Evolutionary conservation across 2,113 vertebrate genomes (phyloP).

Genomic region (Crotalus tigris): DNA sequence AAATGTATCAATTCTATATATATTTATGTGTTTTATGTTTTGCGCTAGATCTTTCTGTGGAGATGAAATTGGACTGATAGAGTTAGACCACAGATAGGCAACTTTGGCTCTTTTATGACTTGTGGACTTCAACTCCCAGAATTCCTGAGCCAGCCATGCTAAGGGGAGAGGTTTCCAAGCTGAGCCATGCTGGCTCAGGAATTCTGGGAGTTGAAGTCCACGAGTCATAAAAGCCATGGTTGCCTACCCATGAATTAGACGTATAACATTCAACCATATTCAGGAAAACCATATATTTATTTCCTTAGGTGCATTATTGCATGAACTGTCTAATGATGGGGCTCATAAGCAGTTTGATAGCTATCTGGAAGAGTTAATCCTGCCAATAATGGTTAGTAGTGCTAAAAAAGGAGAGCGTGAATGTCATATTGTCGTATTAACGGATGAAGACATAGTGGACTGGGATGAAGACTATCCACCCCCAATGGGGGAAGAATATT

Average conservation of each 20-base stretch:
- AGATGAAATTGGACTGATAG: background rate
- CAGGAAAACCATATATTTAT: background rate
- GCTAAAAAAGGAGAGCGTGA: conserved; percentile 91
- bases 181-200: no score
- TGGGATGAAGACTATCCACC: conserved; percentile 95
- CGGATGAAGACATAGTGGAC: conserved; percentile 92
- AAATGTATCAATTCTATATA: no score
- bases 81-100: background rate
- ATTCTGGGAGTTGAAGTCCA: no score
- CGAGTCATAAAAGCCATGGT: no score
- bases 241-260: background rate
- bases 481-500: conserved; percentile 95
- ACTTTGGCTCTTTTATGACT: no score
- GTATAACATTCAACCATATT: background rate
- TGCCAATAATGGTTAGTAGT: conserved; percentile 93
- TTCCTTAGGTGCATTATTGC: conserved; percentile 85
- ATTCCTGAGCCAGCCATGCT: no score
- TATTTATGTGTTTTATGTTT: background rate
- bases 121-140: no score
- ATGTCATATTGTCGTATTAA: conserved; percentile 93
- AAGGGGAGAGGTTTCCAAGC: no score
- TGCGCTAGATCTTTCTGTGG: background rate
- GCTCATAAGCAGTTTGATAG: conserved; percentile 90
- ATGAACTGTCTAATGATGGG: conserved; percentile 92
- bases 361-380: conserved; percentile 92